phyloP scores from a whole-genome alignment of 1,140 invertebrate species.

The Drosophila chauvacae region DNA sequence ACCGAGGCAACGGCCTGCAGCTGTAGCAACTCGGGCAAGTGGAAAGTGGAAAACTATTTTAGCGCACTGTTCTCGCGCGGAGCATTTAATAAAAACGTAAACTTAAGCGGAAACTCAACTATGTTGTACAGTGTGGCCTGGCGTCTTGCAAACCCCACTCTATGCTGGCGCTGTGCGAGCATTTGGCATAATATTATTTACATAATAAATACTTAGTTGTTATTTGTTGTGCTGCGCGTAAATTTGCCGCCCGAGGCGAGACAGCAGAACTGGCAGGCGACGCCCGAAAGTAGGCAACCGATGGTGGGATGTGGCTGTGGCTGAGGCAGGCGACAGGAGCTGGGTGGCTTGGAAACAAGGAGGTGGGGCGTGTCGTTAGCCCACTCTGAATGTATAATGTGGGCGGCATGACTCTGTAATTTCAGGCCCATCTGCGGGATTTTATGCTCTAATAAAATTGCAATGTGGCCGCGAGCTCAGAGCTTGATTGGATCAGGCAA shows the following conservation, averaged over 20 bases:
- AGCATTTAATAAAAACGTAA: conserved; percentile 60
- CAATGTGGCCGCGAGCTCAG: conserved; percentile 56
- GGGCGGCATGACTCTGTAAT: conserved; percentile 38
- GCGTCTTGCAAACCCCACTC: neutral
- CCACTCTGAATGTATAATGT: conserved; percentile 35
- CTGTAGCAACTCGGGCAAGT: conserved; percentile 10
- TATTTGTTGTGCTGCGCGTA: conserved; percentile 73
- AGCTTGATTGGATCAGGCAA: conserved; percentile 63
- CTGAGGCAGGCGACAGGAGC: neutral
- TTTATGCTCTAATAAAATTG: conserved; percentile 58
- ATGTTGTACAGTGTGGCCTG: neutral
- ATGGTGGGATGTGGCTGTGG: neutral
- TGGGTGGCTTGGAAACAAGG: conserved; percentile 1
- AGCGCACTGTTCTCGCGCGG: conserved; percentile 26
- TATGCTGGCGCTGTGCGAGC: conserved; percentile 34
- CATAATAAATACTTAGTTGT: conserved; percentile 79
- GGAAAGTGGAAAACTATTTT: conserved; percentile 59
- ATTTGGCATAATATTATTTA: conserved; percentile 75
- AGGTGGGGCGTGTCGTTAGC: conserved; percentile 9
- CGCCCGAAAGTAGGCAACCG: conserved; percentile 31
- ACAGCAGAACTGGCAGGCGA: conserved; percentile 28
- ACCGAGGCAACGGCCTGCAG: conserved; percentile 29
- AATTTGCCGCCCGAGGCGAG: conserved; percentile 59
- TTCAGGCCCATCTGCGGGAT: conserved; percentile 62
- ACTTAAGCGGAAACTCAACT: conserved; percentile 33